Percentiles rank a stretch among this genome's conserved stretches.
These are phyloP conservation scores for Anguilla megastoma DNA, from an alignment of 2,797 vertebrate species.

Conservation along the genomic window DNA sequence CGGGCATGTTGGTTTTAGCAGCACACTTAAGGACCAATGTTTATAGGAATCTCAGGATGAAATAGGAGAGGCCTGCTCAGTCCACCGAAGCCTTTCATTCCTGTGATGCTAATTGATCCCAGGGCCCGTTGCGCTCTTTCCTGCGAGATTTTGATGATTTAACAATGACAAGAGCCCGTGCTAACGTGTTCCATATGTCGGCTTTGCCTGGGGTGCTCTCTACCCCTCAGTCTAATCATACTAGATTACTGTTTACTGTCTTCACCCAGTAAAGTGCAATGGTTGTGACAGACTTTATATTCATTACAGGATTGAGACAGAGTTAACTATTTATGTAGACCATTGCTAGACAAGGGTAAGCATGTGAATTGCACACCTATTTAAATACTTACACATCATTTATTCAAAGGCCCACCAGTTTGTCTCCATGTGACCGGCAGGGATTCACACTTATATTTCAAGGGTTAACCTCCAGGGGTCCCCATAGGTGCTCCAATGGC, in stretches of 20 bases:
- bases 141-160: constrained; percentile 4
- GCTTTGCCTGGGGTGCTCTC: neutral
- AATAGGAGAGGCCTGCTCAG: neutral
- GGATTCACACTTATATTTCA: no score
- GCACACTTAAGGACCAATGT: neutral
- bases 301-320: neutral
- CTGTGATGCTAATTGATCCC: constrained; percentile 15
- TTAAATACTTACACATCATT: neutral
- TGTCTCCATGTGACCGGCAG: no score
- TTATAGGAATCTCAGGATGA: neutral
- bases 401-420: neutral
- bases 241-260: neutral
- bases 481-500: no score
- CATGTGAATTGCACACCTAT: neutral
- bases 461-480: no score
- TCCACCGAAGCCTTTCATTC: neutral
- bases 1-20: constrained; percentile 16
- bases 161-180: neutral
- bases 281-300: neutral
- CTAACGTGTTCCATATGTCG: constrained; percentile 23
- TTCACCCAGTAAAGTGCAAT: neutral
- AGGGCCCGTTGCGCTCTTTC: neutral
- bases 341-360: neutral
- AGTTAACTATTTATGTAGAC: neutral
- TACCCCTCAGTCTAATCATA: neutral